Evolutionary conservation across 2,113 vertebrate genomes (phyloP).

Genomic region (Hiodon alosoides): DNA sequence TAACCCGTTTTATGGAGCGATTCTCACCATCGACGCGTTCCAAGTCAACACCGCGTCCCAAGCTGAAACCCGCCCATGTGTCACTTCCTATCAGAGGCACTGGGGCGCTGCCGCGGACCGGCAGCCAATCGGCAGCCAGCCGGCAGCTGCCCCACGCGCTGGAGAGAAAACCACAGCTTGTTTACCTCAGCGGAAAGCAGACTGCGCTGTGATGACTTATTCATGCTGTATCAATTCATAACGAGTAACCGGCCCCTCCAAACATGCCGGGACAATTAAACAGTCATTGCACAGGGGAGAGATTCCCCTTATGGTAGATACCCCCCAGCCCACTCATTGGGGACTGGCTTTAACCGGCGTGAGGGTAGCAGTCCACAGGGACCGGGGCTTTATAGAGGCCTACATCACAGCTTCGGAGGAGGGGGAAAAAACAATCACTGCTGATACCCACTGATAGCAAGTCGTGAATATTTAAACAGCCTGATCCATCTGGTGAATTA

Average conservation of each 20-base stretch:
- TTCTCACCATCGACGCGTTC: too few relatives aligned
- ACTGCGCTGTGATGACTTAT: constrained; percentile 62
- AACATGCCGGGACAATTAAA: constrained; percentile 27
- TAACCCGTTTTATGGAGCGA: too few relatives aligned
- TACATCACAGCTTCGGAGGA: constrained; percentile 9
- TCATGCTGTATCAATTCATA: constrained; percentile 66
- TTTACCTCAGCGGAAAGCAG: constrained; percentile 58
- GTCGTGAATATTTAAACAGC: constrained; percentile 60
- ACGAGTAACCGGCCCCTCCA: constrained; percentile 48
- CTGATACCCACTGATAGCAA: constrained; percentile 40
- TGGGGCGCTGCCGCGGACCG: neutral
- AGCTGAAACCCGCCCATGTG: too few relatives aligned
- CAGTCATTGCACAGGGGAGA: constrained; percentile 13
- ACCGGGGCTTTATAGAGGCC: constrained; percentile 8
- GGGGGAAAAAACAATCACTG: constrained; percentile 2
- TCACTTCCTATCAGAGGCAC: too few relatives aligned
- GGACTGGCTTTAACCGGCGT: neutral
- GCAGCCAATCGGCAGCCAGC: constrained; percentile 15
- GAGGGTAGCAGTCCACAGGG: constrained; percentile 9
- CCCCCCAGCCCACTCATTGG: constrained; percentile 11
- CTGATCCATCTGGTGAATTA: constrained; percentile 51
- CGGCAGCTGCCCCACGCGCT: neutral
- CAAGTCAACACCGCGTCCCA: too few relatives aligned
- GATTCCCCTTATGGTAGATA: constrained; percentile 22
- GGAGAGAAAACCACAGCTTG: constrained; percentile 45